Base-by-base conservation (phyloP, 1,140 invertebrate genomes). In the Calycopis cecrops region DNA sequence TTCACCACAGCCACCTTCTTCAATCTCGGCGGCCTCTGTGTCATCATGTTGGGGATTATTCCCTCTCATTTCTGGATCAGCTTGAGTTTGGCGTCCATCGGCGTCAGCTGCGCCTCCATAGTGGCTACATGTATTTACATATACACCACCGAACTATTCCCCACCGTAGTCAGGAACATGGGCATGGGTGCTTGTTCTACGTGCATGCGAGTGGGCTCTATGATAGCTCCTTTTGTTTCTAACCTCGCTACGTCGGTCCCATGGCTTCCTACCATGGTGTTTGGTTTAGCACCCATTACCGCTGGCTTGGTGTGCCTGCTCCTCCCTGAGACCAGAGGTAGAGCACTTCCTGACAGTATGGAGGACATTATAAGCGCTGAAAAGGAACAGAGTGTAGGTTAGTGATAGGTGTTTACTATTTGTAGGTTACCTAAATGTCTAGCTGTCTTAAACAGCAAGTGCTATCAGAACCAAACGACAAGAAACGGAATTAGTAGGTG, bases 301-400 rank as follows among this genome's bases (percentile, higher is more conserved):
- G 92, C 91, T 28, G 93, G 91, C 1, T 51, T 89, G 0, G 78
- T 94, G 9, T 92, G 92, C 58, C 55, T 93, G 0, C 77, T 92
- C n/a, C 80, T 95, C 28, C 94, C 94, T 0, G 94, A 96, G 87
- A 96, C 95, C 0, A 88, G 91, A 42, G 92, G 93, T 0, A 89
- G 87, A 37, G 89, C 89, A 6, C 69, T 96, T 37, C 93, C 94
- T 0, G 94, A 96, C 65, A 95, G 92, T 2, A 81, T 95, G 28
- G 91, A 93, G 65, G 93, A 95, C 9, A 47, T 53, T 9, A 53
- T 14, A 11, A 44, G 42, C 16, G 12, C n/a, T 8, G 9, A 18
- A 33, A 28, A 40, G 16, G 40, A 21, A 21, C 21, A 35, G 28
- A 14, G 11, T 10, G 1, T 48, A 18, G 16, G 7, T 18, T 12